Conservation (phyloP, 2,888 invertebrate genomes). For the Dasypogon diadema region DNA sequence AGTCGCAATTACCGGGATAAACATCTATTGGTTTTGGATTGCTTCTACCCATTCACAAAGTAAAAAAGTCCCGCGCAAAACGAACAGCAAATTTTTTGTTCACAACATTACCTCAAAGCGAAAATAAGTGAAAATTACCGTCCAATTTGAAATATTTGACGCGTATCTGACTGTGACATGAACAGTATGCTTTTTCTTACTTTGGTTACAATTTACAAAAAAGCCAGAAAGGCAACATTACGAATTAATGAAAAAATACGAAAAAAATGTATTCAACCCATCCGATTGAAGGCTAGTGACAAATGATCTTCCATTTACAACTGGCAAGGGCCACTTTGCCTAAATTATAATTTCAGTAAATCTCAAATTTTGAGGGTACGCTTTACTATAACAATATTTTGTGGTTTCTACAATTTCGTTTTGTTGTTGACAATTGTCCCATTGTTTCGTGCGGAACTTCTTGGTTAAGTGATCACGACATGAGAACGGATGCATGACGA, state of each 20-base stretch:
- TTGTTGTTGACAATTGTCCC: conserved; percentile 42
- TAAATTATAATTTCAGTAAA: neutral
- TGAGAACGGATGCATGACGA: conserved; percentile 49
- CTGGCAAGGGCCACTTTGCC: neutral
- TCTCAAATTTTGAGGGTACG: neutral
- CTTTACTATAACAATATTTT: conserved; percentile 1
- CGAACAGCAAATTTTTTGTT: too few relatives aligned
- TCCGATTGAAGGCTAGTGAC: conserved; percentile 24
- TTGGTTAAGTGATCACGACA: conserved; percentile 39
- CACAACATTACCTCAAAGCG: neutral
- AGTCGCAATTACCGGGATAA: too few relatives aligned
- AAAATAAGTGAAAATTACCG: conserved; percentile 14
- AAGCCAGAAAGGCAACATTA: neutral
- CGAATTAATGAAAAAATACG: neutral
- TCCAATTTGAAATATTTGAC: conserved; percentile 37
- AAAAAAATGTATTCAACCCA: neutral
- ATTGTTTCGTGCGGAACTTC: conserved; percentile 38
- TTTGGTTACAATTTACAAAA: neutral
- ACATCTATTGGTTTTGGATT: too few relatives aligned
- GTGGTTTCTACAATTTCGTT: neutral
- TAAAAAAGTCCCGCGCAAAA: too few relatives aligned
- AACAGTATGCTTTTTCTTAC: conserved; percentile 17
- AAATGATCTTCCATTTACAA: conserved; percentile 34
- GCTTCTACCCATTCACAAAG: too few relatives aligned
- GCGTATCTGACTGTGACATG: conserved; percentile 43